Percentiles rank a stretch among this genome's conserved stretches.
These are phyloP conservation scores for Apeltes quadracus DNA, from an alignment of 2,113 vertebrate genomes.

Conservation along the genomic window DNA sequence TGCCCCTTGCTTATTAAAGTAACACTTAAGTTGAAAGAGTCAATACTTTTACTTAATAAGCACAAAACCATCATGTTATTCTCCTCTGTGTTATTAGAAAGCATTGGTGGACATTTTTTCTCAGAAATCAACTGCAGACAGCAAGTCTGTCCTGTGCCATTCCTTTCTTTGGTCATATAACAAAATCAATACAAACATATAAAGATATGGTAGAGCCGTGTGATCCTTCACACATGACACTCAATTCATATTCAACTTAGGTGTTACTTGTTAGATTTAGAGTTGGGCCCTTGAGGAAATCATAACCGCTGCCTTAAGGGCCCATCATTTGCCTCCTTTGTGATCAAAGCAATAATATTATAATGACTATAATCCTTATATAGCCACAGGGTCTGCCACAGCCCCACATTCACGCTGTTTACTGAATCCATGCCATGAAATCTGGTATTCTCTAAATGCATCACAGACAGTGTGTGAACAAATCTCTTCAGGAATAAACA, in stretches of 20 bases:
- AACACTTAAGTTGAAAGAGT: conserved; percentile 75
- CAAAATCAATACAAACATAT: conserved; percentile 34
- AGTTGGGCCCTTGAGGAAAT: conserved; percentile 58
- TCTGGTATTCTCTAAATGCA: conserved; percentile 72
- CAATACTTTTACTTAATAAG: conserved; percentile 69
- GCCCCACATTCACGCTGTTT: conserved; percentile 66
- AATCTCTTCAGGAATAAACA: conserved; percentile 80
- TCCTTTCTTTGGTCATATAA: conserved; percentile 46
- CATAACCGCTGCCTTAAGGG: conserved; percentile 69
- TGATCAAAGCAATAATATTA: conserved; percentile 80
- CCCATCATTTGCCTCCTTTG: conserved; percentile 65
- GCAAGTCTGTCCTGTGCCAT: conserved; percentile 52
- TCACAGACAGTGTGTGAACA: conserved; percentile 75
- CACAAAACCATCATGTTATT: conserved; percentile 68
- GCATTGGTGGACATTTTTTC: conserved; percentile 59
- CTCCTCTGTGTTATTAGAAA: conserved; percentile 46
- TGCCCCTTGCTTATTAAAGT: conserved; percentile 68
- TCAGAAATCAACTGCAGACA: conserved; percentile 53
- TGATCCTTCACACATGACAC: conserved; percentile 33
- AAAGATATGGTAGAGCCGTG: conserved; percentile 39
- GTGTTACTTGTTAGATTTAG: conserved; percentile 71
- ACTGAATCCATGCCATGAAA: conserved; percentile 69
- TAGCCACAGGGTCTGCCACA: conserved; percentile 69
- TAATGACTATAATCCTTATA: conserved; percentile 72
- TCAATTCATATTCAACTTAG: conserved; percentile 71